Conservation (phyloP, 2,888 invertebrate species). For the Habroteleia sp. region DNA sequence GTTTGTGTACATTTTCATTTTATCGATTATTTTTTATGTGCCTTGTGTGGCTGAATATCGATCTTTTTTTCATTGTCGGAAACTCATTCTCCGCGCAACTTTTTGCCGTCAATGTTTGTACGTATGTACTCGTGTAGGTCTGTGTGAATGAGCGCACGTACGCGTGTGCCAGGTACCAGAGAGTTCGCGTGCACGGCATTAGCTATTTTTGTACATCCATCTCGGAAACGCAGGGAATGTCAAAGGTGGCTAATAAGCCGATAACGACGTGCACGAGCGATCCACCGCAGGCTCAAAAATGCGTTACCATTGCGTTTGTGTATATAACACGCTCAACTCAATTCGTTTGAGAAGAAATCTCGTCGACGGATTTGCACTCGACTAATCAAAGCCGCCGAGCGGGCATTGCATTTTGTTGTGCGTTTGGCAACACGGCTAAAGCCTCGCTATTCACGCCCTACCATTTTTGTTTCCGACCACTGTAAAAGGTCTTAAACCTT, state of each 20-base stretch:
- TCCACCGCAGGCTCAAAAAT: slow-evolving; percentile 28
- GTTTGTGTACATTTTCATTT: too few species aligned
- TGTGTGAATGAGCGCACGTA: slow-evolving; percentile 4
- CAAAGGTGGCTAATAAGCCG: slow-evolving; percentile 63
- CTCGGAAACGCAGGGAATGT: slow-evolving; percentile 55
- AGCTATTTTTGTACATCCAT: slow-evolving; percentile 54
- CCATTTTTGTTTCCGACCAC: slow-evolving; percentile 18
- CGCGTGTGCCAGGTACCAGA: slow-evolving; percentile 46
- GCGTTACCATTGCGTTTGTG: slow-evolving; percentile 30
- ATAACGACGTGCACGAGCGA: slow-evolving; percentile 57
- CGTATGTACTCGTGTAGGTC: neutral
- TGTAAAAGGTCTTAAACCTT: slow-evolving; percentile 20
- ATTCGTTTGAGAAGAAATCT: slow-evolving; percentile 47
- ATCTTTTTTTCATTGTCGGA: too few species aligned
- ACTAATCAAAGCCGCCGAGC: slow-evolving; percentile 52
- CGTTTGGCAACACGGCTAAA: slow-evolving; percentile 12
- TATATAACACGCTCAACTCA: slow-evolving; percentile 27
- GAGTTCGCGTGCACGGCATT: slow-evolving; percentile 40
- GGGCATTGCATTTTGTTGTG: slow-evolving; percentile 25
- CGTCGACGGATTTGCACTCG: slow-evolving; percentile 42
- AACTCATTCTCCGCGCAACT: too few species aligned
- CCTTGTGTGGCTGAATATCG: too few species aligned
- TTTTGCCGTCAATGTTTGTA: neutral
- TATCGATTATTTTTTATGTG: too few species aligned
- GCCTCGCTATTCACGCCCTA: slow-evolving; percentile 18